Percentiles rank a stretch among this genome's conserved stretches.
These are phyloP conservation scores for Drosophila suzukii DNA, from an alignment of 1,140 invertebrate genomes.

Conservation along the genomic window DNA sequence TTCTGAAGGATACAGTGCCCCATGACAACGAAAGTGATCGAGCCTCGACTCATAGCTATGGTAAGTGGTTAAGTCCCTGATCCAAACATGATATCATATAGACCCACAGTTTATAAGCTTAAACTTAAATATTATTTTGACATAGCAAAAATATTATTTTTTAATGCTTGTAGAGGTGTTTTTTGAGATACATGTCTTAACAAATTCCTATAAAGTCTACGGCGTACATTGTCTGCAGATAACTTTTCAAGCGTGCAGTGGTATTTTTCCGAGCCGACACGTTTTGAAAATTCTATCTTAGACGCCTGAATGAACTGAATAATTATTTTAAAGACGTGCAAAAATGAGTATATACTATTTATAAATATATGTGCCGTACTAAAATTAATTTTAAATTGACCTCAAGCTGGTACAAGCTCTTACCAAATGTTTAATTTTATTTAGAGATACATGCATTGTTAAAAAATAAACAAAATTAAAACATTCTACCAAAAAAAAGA, in stretches of 20 bases:
- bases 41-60: conserved; percentile 72
- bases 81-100: background rate
- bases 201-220: background rate
- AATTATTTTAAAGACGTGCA: conserved; percentile 16
- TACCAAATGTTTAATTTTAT: too few relatives aligned
- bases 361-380: background rate
- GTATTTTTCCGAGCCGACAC: background rate
- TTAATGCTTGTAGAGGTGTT: too few relatives aligned
- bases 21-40: conserved; percentile 81
- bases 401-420: too few relatives aligned
- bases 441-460: too few relatives aligned
- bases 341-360: background rate
- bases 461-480: too few relatives aligned
- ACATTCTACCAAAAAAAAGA: too few relatives aligned
- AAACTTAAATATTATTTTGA: background rate
- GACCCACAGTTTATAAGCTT: background rate
- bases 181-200: background rate
- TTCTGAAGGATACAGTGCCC: conserved; percentile 86
- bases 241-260: background rate
- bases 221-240: background rate
- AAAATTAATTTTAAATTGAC: too few relatives aligned
- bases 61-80: conserved; percentile 42
- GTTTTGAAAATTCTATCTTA: background rate
- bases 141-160: too few relatives aligned
- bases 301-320: background rate